Base-by-base conservation (phyloP, 2,113 vertebrate genomes). In the Toxostoma redivivum region DNA sequence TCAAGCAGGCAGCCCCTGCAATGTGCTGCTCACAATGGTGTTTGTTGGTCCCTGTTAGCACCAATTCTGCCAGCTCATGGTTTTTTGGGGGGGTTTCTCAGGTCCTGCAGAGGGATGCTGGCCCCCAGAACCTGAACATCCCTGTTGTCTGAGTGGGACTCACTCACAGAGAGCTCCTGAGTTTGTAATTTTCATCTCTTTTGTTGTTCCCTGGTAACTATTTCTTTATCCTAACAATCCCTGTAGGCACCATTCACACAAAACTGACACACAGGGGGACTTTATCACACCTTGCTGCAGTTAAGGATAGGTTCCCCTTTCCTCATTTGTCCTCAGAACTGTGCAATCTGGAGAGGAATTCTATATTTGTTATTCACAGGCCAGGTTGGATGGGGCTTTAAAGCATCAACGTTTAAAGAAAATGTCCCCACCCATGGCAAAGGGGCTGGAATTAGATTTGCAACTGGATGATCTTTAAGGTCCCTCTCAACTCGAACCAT, bases 11-110 rank as follows among this genome's bases (percentile, higher is more conserved):
- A 6, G 15, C 54, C 56, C 21, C 10, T 11, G 25, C 37, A 58
- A 12, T 15, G 3, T 33, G 12, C n/a, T 61, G 15, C 16, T 81
- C 22, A 12, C 78, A 30, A 15, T 53, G 0, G 0, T 18, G 14
- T 27, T 19, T 45, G 4, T 9, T 38, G 15, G 54, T 50, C 37
- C 15, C 50, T 79, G 4, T 25, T 40, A 13, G 21, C 25, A 27
- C 13, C 16, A 83, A 1, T 69, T 40, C 84, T 64, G 11, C 18
- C 78, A 50, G 54, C 27, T 57, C 37, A 9, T 44, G 16, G 30
- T 54, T 7, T 35, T 13, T 50, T 40, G 40, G 7, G 48, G 71
- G 57, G 47, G 8, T 54, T 67, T 71, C 24, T 50, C 25, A 35
- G 9, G 4, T 50, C 47, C 60, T 66, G 15, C 33, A 50, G 18